These are phyloP conservation scores for Danaus chrysippus DNA, from an alignment of 2,888 invertebrate species.

Conservation along the genomic window DNA sequence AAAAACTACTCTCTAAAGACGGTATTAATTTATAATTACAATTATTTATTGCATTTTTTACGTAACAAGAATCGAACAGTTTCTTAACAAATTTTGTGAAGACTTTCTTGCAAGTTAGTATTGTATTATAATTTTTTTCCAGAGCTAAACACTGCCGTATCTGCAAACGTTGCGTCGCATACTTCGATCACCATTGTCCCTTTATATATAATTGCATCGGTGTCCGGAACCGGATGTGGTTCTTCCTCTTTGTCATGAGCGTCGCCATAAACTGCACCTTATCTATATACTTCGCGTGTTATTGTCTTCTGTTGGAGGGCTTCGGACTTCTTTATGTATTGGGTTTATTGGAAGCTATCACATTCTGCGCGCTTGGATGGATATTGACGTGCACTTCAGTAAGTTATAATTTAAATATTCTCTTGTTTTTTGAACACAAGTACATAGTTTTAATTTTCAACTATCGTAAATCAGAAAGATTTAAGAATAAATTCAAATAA, in stretches of 20 bases:
- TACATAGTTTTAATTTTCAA: too few species aligned
- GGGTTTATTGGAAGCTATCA: conserved; percentile 88
- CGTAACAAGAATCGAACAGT: too few species aligned
- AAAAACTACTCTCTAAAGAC: too few species aligned
- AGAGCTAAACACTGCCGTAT: conserved; percentile 94
- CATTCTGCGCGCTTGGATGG: conserved; percentile 92
- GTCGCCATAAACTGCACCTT: conserved; percentile 93
- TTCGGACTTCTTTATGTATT: conserved; percentile 91
- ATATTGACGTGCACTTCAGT: conserved; percentile 93
- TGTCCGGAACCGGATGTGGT: conserved; percentile 94
- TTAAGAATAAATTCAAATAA: too few species aligned
- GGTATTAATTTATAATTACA: too few species aligned
- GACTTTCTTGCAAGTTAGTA: conserved; percentile 2
- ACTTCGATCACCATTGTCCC: conserved; percentile 97
- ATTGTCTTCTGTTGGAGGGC: conserved; percentile 90
- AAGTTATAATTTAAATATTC: conserved; percentile 50
- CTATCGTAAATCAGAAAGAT: too few species aligned
- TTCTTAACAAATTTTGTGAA: too few species aligned
- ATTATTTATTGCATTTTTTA: too few species aligned
- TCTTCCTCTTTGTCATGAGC: conserved; percentile 92
- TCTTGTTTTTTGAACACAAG: background rate
- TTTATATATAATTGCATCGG: conserved; percentile 98
- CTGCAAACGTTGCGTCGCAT: conserved; percentile 92
- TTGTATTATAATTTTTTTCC: conserved; percentile 25
- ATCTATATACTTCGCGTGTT: conserved; percentile 92